These are phyloP conservation scores for Drosophila elegans DNA, from an alignment of 1,140 invertebrate genomes.

Conservation along the genomic window DNA sequence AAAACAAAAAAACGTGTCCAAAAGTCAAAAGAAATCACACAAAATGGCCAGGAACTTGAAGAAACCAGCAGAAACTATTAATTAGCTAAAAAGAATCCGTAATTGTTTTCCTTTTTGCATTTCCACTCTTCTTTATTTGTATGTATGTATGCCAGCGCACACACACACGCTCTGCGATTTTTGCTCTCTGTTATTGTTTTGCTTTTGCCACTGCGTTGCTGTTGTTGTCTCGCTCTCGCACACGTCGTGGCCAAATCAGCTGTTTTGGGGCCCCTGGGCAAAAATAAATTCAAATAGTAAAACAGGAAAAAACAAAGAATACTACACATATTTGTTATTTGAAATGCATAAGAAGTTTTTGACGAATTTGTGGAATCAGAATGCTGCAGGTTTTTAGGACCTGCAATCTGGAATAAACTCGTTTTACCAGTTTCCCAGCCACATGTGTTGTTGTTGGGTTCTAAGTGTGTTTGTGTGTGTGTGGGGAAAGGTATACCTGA, in stretches of 20 bases:
- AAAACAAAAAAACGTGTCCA: slow-evolving; percentile 4
- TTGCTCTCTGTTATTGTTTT: slow-evolving; percentile 79
- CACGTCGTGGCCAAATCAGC: slow-evolving; percentile 45
- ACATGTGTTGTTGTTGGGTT: slow-evolving; percentile 4
- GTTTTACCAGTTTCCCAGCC: slow-evolving; percentile 64
- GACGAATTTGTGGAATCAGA: slow-evolving; percentile 36
- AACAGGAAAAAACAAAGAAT: slow-evolving; percentile 5
- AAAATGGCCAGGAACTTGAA: slow-evolving; percentile 14
- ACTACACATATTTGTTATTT: neutral
- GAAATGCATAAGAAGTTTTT: slow-evolving; percentile 17
- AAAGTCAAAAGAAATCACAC: slow-evolving; percentile 22
- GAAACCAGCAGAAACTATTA: slow-evolving; percentile 32
- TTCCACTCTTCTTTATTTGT: slow-evolving; percentile 30
- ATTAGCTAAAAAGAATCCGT: slow-evolving; percentile 27
- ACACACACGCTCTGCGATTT: slow-evolving; percentile 23
- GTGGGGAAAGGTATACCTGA: slow-evolving; percentile 36
- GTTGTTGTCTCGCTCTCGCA: slow-evolving; percentile 30
- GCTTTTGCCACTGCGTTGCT: slow-evolving; percentile 61
- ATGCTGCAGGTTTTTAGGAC: slow-evolving; percentile 38
- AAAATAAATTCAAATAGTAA: slow-evolving; percentile 12
- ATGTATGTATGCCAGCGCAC: slow-evolving; percentile 13
- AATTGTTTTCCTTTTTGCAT: slow-evolving; percentile 40
- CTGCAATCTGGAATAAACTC: slow-evolving; percentile 66
- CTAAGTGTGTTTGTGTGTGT: slow-evolving; percentile 35
- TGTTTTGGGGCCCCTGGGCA: slow-evolving; percentile 35